Percentiles rank a stretch among this genome's conserved stretches.
phyloP scores from a whole-genome alignment of 2,797 vertebrate genomes.

The Protonibea diacanthus region DNA sequence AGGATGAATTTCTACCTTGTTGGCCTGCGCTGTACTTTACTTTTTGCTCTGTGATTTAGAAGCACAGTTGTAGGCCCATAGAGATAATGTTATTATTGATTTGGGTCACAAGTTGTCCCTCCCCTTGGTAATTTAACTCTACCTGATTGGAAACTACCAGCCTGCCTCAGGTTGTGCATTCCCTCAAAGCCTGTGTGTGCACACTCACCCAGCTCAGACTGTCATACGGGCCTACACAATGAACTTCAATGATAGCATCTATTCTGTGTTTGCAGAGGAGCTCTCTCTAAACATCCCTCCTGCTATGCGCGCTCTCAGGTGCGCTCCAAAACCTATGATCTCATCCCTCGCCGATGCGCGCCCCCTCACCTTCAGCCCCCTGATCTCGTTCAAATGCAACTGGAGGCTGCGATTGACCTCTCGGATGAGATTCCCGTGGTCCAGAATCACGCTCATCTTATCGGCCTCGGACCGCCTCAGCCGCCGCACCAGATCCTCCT shows the following conservation, averaged over 20 bases:
- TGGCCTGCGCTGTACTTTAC: neutral
- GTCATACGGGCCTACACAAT: conserved; percentile 41
- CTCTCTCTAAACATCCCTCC: conserved; percentile 43
- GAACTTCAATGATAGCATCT: conserved; percentile 59
- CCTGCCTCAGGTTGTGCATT: neutral
- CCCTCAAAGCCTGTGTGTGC: neutral
- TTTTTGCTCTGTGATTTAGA: conserved; percentile 3
- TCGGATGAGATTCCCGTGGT: conserved; percentile 98
- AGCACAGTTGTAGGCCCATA: neutral
- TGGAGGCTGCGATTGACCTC: conserved; percentile 99
- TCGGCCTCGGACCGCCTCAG: conserved; percentile 95
- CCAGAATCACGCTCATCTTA: conserved; percentile 98
- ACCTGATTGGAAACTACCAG: neutral
- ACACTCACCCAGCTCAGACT: neutral
- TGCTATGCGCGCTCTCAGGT: conserved; percentile 75
- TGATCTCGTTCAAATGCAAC: conserved; percentile 97
- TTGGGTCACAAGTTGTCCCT: neutral
- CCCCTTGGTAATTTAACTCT: neutral
- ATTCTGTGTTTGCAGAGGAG: conserved; percentile 23
- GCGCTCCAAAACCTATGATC: conserved; percentile 78
- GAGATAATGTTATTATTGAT: neutral
- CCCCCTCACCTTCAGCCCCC: conserved; percentile 95
- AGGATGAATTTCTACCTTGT: conserved; percentile 15
- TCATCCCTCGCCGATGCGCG: conserved; percentile 74
- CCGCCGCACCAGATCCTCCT: conserved; percentile 95